Conservation (phyloP, 2,888 invertebrate species). For the Temnothorax rugatulus region DNA sequence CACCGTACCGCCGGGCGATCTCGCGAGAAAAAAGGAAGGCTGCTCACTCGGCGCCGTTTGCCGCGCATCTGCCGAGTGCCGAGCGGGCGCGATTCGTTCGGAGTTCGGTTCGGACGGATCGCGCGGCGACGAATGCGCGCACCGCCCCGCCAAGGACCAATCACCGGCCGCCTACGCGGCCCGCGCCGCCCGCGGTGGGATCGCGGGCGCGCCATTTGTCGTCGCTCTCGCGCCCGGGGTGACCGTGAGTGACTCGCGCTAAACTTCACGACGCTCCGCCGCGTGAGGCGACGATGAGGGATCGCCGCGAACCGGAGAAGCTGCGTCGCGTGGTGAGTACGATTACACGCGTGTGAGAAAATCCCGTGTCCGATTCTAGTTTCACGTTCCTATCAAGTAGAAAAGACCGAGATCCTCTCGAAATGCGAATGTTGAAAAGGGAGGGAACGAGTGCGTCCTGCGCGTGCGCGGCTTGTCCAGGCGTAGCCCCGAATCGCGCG, state of each 20-base stretch:
- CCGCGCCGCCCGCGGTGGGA: not conserved
- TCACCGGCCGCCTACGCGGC: not conserved
- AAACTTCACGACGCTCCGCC: not conserved
- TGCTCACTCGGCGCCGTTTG: slow-evolving; percentile 70
- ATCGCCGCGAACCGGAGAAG: too few relatives aligned
- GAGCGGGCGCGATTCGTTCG: slow-evolving; percentile 24
- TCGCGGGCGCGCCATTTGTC: not conserved
- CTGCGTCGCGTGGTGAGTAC: not conserved
- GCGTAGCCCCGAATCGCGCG: not conserved
- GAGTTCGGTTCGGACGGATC: not conserved
- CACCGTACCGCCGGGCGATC: not conserved
- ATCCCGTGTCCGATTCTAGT: not conserved
- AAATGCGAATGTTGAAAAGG: not conserved
- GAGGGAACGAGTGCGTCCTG: not conserved
- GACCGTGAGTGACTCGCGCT: too few relatives aligned
- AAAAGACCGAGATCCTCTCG: too few relatives aligned
- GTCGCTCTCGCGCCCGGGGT: too few relatives aligned
- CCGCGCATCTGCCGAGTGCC: slow-evolving; percentile 74
- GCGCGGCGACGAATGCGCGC: not conserved
- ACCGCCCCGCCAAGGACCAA: slow-evolving; percentile 12
- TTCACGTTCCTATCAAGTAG: too few relatives aligned
- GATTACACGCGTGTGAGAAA: not conserved
- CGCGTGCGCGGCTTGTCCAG: not conserved
- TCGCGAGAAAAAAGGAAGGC: not conserved
- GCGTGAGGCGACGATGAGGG: not conserved